Percentiles rank a stretch among this genome's conserved stretches.
These are phyloP conservation scores for Acrossocheilus wenchowensis DNA, from an alignment of 2,797 vertebrate genomes.

Conservation along the genomic window DNA sequence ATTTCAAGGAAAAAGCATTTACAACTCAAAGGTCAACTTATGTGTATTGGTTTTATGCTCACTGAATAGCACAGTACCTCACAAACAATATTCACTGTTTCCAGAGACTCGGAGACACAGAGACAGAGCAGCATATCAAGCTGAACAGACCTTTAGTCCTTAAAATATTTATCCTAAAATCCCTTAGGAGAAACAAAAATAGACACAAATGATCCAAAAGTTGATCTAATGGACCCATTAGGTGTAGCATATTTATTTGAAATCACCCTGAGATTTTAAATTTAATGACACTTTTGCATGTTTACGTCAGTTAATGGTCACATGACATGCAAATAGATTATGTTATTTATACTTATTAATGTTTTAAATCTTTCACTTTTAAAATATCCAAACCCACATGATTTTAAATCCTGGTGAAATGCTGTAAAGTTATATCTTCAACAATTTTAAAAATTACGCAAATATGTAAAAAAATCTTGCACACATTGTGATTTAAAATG, in stretches of 20 bases:
- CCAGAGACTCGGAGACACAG: background rate
- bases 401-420: too few relatives aligned
- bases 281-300: background rate
- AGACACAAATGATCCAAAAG: background rate
- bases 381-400: too few relatives aligned
- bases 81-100: conserved; percentile 1
- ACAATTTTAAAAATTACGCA: too few relatives aligned
- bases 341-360: too few relatives aligned
- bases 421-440: too few relatives aligned
- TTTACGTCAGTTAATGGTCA: too few relatives aligned
- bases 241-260: background rate
- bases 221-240: background rate
- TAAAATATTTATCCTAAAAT: background rate
- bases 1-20: conserved; percentile 21
- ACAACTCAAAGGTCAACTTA: background rate
- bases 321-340: too few relatives aligned
- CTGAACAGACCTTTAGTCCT: background rate
- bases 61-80: conserved; percentile 4
- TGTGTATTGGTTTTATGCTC: background rate
- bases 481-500: too few relatives aligned
- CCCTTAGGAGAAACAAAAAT: background rate
- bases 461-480: too few relatives aligned
- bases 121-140: background rate
- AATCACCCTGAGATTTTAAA: background rate
- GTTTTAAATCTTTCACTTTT: too few relatives aligned